Evolutionary conservation across 2,113 vertebrate genomes (phyloP).

Genomic region (Benitochromis conjunctus): DNA sequence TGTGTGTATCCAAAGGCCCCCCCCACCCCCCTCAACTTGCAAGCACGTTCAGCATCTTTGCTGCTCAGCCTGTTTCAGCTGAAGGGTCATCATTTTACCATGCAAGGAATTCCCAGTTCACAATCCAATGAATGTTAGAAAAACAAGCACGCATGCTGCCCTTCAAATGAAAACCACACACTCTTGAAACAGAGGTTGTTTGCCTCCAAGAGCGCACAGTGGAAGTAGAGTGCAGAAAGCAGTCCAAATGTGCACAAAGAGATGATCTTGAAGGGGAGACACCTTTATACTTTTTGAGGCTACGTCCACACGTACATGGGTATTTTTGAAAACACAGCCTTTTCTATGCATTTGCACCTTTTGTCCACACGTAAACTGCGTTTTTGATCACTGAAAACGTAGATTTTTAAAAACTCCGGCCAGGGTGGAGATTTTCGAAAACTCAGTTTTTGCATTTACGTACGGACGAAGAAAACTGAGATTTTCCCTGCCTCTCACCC

Average conservation of each 20-base stretch:
- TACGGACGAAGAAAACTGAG: too few species aligned
- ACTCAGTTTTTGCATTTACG: too few species aligned
- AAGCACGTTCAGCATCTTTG: too few species aligned
- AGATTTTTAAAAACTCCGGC: too few species aligned
- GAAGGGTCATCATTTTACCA: not conserved
- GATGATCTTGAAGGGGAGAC: not conserved
- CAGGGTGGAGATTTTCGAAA: too few species aligned
- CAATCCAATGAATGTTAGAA: not conserved
- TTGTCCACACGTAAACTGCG: too few species aligned
- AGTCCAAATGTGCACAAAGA: not conserved
- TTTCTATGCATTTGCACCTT: too few species aligned
- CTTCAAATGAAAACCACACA: not conserved
- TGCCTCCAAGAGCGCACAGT: not conserved
- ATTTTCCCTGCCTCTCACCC: too few species aligned
- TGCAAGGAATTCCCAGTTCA: not conserved
- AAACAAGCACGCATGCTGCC: not conserved
- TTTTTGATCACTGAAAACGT: too few species aligned
- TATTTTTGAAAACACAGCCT: too few species aligned
- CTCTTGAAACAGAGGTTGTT: not conserved
- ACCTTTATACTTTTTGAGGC: not conserved
- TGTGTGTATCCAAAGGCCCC: not conserved
- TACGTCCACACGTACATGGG: too few species aligned
- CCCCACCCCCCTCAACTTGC: not conserved
- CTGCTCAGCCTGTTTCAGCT: not conserved
- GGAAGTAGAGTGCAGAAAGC: too few species aligned